Evolutionary conservation across 2,113 vertebrate species (phyloP).

Genomic region (Grammomys surdaster): DNA sequence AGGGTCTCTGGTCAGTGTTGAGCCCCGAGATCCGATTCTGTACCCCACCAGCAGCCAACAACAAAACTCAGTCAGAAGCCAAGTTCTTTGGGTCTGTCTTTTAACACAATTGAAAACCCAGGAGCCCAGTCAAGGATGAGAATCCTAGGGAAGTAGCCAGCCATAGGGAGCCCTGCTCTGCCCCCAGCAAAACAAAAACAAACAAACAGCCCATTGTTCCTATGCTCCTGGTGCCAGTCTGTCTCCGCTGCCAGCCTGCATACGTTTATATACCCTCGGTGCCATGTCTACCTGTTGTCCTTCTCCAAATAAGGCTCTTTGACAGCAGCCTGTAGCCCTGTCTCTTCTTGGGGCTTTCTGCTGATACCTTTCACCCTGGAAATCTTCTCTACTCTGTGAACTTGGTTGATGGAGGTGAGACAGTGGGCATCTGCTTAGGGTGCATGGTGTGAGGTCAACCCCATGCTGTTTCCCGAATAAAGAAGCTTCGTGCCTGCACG

Average conservation of each 20-base stretch:
- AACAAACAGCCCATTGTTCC: neutral
- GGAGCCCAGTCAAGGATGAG: neutral
- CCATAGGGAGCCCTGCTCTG: neutral
- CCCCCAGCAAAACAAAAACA: neutral
- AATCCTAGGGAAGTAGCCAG: neutral
- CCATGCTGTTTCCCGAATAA: neutral
- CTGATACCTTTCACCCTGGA: neutral
- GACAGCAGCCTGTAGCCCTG: neutral
- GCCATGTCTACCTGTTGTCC: neutral
- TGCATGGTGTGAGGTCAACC: neutral
- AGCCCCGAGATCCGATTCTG: too few relatives aligned
- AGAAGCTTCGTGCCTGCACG: neutral
- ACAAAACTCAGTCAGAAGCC: neutral
- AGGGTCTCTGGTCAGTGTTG: neutral
- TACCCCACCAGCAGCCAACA: neutral
- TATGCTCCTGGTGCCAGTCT: neutral
- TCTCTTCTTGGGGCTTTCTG: neutral
- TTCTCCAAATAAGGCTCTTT: neutral
- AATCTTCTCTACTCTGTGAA: neutral
- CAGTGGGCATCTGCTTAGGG: neutral
- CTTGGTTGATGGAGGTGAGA: neutral
- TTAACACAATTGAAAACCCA: constrained; percentile 24
- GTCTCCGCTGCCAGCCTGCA: neutral
- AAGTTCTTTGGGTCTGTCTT: neutral
- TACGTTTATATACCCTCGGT: neutral